A percentile compares a stretch with the other conserved stretches of the same genome.
phyloP scores from a whole-genome alignment of 2,888 invertebrate species.

The Synergus laeviventris region DNA sequence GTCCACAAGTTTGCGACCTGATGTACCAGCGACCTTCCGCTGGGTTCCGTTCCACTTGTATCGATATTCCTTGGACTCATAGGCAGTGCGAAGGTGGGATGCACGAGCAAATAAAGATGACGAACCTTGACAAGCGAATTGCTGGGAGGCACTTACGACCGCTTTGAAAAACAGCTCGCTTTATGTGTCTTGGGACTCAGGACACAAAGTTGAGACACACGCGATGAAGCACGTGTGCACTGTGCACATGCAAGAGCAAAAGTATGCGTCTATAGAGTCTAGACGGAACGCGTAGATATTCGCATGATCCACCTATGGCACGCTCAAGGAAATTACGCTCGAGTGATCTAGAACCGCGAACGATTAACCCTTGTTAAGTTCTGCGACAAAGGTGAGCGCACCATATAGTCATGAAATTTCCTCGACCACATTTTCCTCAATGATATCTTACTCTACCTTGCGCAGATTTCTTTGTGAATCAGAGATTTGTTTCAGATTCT shows the following conservation, averaged over 20 bases:
- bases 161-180: conserved; percentile 42
- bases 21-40: conserved; percentile 30
- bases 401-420: conserved; percentile 7
- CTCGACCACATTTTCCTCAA: conserved; percentile 30
- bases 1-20: conserved; percentile 34
- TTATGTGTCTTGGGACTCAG: neutral
- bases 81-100: conserved; percentile 38
- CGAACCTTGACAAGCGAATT: conserved; percentile 49
- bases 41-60: conserved; percentile 38
- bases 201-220: conserved; percentile 3
- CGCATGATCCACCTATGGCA: conserved; percentile 48
- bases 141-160: conserved; percentile 44
- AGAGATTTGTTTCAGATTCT: neutral
- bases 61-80: conserved; percentile 38
- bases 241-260: conserved; percentile 41
- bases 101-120: conserved; percentile 43
- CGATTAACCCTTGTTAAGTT: conserved; percentile 50
- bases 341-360: conserved; percentile 42
- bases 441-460: conserved; percentile 34
- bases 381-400: conserved; percentile 41
- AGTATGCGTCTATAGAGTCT: conserved; percentile 35
- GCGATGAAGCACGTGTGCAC: conserved; percentile 42
- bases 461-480: conserved; percentile 22
- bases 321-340: conserved; percentile 50
- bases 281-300: conserved; percentile 43